These are phyloP conservation scores for Adrianichthys oophorus DNA, from an alignment of 2,797 vertebrate genomes.

Conservation along the genomic window DNA sequence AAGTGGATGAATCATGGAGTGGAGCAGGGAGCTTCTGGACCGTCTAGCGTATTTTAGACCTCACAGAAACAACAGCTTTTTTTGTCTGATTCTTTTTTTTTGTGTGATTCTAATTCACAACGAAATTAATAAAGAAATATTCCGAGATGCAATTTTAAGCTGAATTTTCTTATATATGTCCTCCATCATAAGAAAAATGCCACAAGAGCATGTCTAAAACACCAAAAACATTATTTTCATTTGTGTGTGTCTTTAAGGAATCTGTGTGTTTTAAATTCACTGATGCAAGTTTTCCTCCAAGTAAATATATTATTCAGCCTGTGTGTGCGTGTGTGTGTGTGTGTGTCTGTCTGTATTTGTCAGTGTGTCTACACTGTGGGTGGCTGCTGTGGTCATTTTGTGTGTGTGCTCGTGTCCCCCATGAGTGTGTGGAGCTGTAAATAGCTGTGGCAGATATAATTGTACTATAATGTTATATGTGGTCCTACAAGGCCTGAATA, in stretches of 20 bases:
- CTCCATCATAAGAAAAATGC: too few relatives aligned
- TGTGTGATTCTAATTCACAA: too few relatives aligned
- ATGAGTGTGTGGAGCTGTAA: slow-evolving; percentile 59
- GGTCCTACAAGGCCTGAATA: slow-evolving; percentile 69
- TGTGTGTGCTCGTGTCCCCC: slow-evolving; percentile 29
- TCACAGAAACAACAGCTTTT: too few relatives aligned
- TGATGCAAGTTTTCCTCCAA: not conserved
- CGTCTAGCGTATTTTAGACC: too few relatives aligned
- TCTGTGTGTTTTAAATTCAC: not conserved
- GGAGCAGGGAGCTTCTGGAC: too few relatives aligned
- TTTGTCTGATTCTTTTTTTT: too few relatives aligned
- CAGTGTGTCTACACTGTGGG: slow-evolving; percentile 10
- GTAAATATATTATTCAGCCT: not conserved
- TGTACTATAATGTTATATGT: slow-evolving; percentile 53
- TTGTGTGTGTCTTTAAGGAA: not conserved
- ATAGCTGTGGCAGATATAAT: slow-evolving; percentile 67
- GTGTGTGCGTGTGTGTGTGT: slow-evolving; percentile 17
- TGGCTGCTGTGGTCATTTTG: slow-evolving; percentile 35
- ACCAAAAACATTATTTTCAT: too few relatives aligned
- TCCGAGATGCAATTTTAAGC: too few relatives aligned
- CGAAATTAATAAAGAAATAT: too few relatives aligned
- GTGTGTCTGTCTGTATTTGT: slow-evolving; percentile 7
- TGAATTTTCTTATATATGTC: too few relatives aligned
- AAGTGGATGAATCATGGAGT: too few relatives aligned
- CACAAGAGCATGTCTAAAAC: too few relatives aligned